Percentiles rank a stretch among this genome's conserved stretches.
phyloP scores from a whole-genome alignment of 2,113 vertebrate species.

The Rynchops niger region DNA sequence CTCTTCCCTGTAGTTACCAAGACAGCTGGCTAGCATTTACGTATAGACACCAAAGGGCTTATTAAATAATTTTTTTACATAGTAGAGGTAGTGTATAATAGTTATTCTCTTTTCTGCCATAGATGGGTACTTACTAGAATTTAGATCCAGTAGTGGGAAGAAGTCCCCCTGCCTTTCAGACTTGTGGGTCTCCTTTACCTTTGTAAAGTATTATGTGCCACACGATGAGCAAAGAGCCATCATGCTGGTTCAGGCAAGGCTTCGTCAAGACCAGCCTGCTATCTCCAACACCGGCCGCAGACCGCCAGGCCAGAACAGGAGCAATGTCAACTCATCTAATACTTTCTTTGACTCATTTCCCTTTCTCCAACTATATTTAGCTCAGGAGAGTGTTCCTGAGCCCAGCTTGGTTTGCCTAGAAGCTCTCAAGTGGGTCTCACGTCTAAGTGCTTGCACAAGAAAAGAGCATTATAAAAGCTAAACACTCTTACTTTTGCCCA shows the following conservation, averaged over 20 bases:
- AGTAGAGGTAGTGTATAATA: not conserved
- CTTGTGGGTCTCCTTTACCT: not conserved
- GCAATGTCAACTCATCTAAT: not conserved
- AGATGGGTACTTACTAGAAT: not conserved
- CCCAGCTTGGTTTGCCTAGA: not conserved
- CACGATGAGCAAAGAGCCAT: not conserved
- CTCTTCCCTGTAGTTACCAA: not conserved
- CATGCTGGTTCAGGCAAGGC: not conserved
- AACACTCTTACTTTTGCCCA: not conserved
- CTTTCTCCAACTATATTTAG: not conserved
- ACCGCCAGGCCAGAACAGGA: not conserved
- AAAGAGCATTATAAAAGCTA: not conserved
- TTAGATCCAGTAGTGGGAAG: not conserved
- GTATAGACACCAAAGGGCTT: not conserved
- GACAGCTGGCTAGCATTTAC: not conserved
- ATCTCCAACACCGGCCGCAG: not conserved
- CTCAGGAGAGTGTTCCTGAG: not conserved
- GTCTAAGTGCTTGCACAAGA: not conserved
- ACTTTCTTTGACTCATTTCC: not conserved
- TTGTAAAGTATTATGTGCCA: no score
- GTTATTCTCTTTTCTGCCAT: not conserved
- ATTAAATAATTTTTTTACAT: not conserved
- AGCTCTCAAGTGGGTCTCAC: not conserved
- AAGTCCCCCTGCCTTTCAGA: not conserved
- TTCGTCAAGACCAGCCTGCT: not conserved